Percentiles rank a stretch among this genome's conserved stretches.
These are phyloP conservation scores for Cataglyphis livida DNA, from an alignment of 2,888 invertebrate species.

Conservation along the genomic window DNA sequence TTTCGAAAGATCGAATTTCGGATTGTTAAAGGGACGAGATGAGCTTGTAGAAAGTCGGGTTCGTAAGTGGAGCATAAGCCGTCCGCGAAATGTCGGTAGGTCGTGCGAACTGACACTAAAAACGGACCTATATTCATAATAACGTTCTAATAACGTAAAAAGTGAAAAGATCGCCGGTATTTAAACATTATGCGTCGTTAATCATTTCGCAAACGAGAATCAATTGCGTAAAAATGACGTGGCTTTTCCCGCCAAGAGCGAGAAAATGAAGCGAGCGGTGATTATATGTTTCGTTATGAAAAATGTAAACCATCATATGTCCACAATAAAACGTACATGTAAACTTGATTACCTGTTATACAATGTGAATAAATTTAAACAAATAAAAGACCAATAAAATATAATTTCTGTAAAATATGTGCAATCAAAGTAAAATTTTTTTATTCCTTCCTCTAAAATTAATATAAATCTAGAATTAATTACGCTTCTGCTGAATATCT, in stretches of 20 bases:
- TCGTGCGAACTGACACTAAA: constrained; percentile 62
- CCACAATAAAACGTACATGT: constrained; percentile 10
- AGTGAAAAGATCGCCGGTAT: constrained; percentile 21
- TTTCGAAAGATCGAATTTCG: constrained; percentile 51
- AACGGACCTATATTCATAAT: constrained; percentile 60
- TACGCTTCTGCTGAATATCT: neutral
- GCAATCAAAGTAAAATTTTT: neutral
- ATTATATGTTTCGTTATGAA: constrained; percentile 27
- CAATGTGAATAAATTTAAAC: constrained; percentile 23
- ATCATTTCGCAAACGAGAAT: constrained; percentile 6
- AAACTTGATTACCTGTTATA: neutral
- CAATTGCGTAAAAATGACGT: constrained; percentile 18
- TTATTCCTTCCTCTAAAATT: neutral
- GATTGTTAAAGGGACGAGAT: constrained; percentile 41
- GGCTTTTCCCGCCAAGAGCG: constrained; percentile 30
- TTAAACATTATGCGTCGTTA: constrained; percentile 20
- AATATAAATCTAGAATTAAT: neutral
- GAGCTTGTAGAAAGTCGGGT: constrained; percentile 60
- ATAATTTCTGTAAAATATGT: neutral
- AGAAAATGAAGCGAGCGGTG: constrained; percentile 32
- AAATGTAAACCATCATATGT: constrained; percentile 23
- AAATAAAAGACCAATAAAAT: neutral
- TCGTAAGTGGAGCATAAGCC: constrained; percentile 51
- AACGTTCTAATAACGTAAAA: constrained; percentile 55
- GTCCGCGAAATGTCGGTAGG: constrained; percentile 38